Conservation (phyloP, 2,797 vertebrate species). For the Dendrocincla fuliginosa region DNA sequence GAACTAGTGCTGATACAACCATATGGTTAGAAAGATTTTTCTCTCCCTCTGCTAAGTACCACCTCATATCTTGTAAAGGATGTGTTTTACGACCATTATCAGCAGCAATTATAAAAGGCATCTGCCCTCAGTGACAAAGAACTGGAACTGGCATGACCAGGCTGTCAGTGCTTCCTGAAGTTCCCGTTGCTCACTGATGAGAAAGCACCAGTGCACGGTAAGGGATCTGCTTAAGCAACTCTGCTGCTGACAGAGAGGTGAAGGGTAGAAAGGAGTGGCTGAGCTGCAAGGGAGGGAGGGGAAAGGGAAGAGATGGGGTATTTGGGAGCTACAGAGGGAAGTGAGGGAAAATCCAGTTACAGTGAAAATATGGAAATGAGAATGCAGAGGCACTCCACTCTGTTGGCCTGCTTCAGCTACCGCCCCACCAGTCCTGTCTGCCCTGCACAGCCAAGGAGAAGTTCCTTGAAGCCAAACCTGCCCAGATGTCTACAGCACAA, state of each 20-base stretch:
- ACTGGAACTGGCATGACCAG: neutral
- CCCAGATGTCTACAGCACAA: neutral
- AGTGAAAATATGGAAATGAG: neutral
- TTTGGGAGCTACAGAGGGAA: neutral
- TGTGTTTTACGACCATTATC: neutral
- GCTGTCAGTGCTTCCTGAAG: neutral
- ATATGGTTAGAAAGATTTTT: constrained; percentile 13
- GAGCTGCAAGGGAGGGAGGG: neutral
- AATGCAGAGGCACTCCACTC: neutral
- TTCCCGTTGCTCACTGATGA: neutral
- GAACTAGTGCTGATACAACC: neutral
- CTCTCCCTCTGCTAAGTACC: neutral
- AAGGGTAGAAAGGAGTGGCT: neutral
- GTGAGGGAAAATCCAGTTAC: neutral
- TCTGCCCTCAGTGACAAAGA: neutral
- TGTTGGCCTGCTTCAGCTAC: neutral
- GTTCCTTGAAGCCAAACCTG: neutral
- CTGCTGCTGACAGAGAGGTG: neutral
- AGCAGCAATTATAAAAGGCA: neutral
- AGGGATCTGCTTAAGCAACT: neutral
- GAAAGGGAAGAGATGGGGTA: neutral
- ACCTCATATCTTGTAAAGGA: neutral
- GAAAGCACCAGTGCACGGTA: neutral
- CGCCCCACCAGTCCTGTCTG: accelerated
- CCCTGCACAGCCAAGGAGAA: neutral